Conservation (phyloP, 2,888 invertebrate genomes). For the Hypselothyrea guttata region DNA sequence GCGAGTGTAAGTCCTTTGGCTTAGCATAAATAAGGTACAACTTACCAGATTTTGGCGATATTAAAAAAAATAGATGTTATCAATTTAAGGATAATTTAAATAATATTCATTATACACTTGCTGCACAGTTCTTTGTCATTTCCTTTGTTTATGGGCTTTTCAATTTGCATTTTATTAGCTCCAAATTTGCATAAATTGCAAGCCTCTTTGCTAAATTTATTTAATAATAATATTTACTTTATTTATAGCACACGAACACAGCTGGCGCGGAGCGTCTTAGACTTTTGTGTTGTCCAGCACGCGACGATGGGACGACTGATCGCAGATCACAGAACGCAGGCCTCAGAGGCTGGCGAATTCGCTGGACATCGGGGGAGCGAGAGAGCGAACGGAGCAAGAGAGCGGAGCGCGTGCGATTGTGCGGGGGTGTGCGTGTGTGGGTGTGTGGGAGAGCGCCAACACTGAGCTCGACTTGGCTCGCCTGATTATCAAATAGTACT, state of each 20-base stretch:
- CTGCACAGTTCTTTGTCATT: constrained; percentile 16
- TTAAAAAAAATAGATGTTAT: not conserved
- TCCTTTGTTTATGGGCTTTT: not conserved
- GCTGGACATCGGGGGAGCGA: constrained; percentile 32
- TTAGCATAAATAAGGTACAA: no score
- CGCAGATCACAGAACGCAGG: constrained; percentile 36
- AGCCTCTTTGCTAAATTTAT: constrained; percentile 33
- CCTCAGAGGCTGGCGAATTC: constrained; percentile 12
- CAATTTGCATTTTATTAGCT: not conserved
- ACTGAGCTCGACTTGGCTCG: constrained; percentile 61
- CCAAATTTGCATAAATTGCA: constrained; percentile 28
- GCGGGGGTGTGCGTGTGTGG: no score
- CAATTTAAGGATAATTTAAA: not conserved
- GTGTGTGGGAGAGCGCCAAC: constrained; percentile 8
- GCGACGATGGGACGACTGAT: constrained; percentile 61
- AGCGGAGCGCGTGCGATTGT: constrained; percentile 31
- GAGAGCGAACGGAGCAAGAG: constrained; percentile 21
- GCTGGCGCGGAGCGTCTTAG: constrained; percentile 20
- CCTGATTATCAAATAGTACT: constrained; percentile 76
- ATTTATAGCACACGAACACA: constrained; percentile 18
- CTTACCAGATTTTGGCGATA: no score
- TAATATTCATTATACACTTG: constrained; percentile 25
- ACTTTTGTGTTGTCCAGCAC: constrained; percentile 45
- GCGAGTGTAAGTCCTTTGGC: no score
- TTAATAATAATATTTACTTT: constrained; percentile 26